Base-by-base conservation (phyloP, 2,888 invertebrate species). In the Mycalesis mineus region DNA sequence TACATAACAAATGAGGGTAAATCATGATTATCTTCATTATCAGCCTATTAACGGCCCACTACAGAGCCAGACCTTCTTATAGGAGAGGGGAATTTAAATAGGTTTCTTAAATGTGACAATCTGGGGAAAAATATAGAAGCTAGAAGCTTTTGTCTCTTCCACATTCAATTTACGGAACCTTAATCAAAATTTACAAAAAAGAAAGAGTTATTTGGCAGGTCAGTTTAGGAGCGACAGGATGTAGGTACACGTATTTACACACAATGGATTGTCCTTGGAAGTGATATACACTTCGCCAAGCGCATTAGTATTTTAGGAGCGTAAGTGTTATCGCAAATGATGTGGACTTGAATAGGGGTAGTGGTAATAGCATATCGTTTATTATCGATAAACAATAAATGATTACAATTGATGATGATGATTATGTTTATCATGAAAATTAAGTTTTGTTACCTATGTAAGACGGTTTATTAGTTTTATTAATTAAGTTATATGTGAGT, bases 251-350 rank as follows among this genome's bases (percentile, higher is more conserved):
- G 44, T 67, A 68, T 70, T 70, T 65, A 66, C 70, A 70, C 68
- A 68, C 70, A 70, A 70, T 70, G 47, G 39, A 51, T 52, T 60
- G 68, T 64, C 69, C 65, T 66, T 68, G 67, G 47, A 60, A 66
- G 58, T 65, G 64, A 63, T 63, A 61, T 62, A 63, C 64, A 53
- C 52, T 56, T 58, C 50, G 47, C 49, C 53, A 48, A 44, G 54
- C 29, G 33, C 64, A 65, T 65, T 65, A 63, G 61, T 64, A 66
- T 64, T 64, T 58, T 60, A 62, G 55, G 39, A 41, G 40, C 58
- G 63, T 63, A 55, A 4, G 22, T 22, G 22, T 42, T 50, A 55
- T 61, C 17, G 40, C 47, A 51, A 56, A 58, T 50, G 14, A 33
- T 14, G 15, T 29, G 29, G 29, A 13, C 28, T 31, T 47, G 5